These are phyloP conservation scores for Phalacrocorax carbo DNA, from an alignment of 2,113 vertebrate genomes.

Conservation along the genomic window DNA sequence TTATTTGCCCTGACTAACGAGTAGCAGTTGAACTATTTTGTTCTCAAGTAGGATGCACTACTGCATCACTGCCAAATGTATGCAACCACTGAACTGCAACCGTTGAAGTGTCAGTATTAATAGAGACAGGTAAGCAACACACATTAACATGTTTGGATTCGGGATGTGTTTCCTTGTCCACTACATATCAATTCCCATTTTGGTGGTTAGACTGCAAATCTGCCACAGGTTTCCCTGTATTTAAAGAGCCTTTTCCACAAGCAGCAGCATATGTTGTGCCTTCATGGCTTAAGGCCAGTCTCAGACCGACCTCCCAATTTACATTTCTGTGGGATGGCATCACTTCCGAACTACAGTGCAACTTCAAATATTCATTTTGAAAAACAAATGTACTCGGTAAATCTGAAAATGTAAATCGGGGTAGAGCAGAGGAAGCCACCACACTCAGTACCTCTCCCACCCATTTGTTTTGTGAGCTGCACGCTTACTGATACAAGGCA, in stretches of 20 bases:
- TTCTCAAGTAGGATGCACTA: not conserved
- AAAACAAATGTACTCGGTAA: not conserved
- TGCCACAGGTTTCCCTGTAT: not conserved
- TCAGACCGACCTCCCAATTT: not conserved
- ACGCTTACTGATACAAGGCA: not conserved
- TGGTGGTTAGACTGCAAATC: not conserved
- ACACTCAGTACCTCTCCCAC: not conserved
- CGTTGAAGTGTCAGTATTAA: not conserved
- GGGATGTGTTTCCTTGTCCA: not conserved
- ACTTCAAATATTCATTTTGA: not conserved
- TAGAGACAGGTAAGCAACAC: not conserved
- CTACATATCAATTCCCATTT: not conserved
- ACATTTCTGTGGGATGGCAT: constrained; percentile 36
- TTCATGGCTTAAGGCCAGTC: not conserved
- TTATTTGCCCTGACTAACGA: constrained; percentile 20
- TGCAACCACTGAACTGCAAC: not conserved
- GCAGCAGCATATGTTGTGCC: not conserved
- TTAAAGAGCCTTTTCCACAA: not conserved
- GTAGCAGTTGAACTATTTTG: constrained; percentile 19
- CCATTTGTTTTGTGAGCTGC: not conserved
- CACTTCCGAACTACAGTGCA: not conserved
- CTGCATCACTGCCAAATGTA: not conserved
- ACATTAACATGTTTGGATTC: not conserved
- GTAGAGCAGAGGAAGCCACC: not conserved
- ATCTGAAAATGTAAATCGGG: not conserved